A percentile compares a stretch with the other conserved stretches of the same genome.
Conservation (phyloP, 1,140 invertebrate species). For the Riptortus pedestris region DNA sequence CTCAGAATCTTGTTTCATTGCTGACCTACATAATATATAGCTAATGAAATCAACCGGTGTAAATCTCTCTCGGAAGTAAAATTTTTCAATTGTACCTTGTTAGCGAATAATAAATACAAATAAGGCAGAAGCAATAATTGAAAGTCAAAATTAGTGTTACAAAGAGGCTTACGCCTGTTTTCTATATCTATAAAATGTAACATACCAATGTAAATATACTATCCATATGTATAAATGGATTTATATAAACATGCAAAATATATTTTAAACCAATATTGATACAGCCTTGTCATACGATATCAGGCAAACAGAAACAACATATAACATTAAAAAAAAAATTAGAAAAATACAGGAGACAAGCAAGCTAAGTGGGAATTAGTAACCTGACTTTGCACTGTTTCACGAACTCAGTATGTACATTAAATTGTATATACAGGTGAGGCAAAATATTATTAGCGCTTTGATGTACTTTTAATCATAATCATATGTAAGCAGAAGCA, state of each 20-base stretch:
- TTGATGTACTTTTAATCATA: too few relatives aligned
- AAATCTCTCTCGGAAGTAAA: too few relatives aligned
- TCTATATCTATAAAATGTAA: too few relatives aligned
- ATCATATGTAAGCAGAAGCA: neutral
- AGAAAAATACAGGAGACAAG: slow-evolving; percentile 26
- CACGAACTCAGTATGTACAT: slow-evolving; percentile 6
- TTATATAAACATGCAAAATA: slow-evolving; percentile 2
- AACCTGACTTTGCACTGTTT: neutral
- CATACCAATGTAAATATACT: too few relatives aligned
- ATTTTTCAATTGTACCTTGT: too few relatives aligned
- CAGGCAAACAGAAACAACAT: slow-evolving; percentile 17
- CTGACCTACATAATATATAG: too few relatives aligned
- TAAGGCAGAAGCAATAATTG: too few relatives aligned
- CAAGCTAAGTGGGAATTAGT: slow-evolving; percentile 22
- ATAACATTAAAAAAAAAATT: slow-evolving; percentile 19
- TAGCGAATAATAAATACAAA: too few relatives aligned
- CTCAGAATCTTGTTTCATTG: too few relatives aligned
- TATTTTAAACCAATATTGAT: neutral
- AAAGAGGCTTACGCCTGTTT: too few relatives aligned
- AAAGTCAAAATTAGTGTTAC: too few relatives aligned
- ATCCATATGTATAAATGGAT: slow-evolving; percentile 10
- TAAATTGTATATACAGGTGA: neutral
- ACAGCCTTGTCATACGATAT: neutral
- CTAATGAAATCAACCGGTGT: too few relatives aligned
- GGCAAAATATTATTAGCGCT: neutral